Base-by-base conservation (phyloP, 2,797 vertebrate species). In the Pitangus sulphuratus region DNA sequence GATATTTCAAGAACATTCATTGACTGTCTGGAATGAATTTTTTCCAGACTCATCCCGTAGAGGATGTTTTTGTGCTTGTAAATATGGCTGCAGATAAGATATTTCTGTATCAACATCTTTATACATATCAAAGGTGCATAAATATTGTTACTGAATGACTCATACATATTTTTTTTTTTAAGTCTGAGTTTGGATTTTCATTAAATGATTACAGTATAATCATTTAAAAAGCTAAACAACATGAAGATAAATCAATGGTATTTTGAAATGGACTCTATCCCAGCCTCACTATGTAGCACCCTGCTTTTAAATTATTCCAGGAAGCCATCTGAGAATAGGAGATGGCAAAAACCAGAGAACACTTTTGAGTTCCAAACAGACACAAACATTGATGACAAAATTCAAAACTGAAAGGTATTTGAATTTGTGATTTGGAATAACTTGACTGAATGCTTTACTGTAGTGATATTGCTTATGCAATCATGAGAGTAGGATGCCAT, bases 11-110 rank as follows among this genome's bases (percentile, higher is more conserved):
- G 26, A 87, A 62, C 2, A 85, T 89, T 48, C 53, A 14, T 75
- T 80, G 51, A 50, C 95, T 87, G 56, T 60, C 42, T 81, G n/a
- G 56, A 58, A 81, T 39, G 42, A 80, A 31, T 56, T 31, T 44
- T 64, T 64, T 37, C 79, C 72, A 66, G 39, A 50, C 39, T 69
- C 12, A 33, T 26, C 47, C n/a, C 20, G 42, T 71, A 40, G 21
- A 72, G 53, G 84, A 74, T 89, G 84, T 80, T 86, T 92, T 68
- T 20, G 28, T 53, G 56, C 87, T 90, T 87, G n/a, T 48, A 26
- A 66, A 47, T 31, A 60, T 40, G 39, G 62, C n/a, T 75, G 26
- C 30, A 66, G 33, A 77, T n/a, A 90, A 86, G 54, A 44, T 65
- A 60, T 24, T 95, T 61, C 61, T 68, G 30, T 50, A 33, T 85